Conservation (phyloP, 1,140 invertebrate genomes). For the Venturia canescens region DNA sequence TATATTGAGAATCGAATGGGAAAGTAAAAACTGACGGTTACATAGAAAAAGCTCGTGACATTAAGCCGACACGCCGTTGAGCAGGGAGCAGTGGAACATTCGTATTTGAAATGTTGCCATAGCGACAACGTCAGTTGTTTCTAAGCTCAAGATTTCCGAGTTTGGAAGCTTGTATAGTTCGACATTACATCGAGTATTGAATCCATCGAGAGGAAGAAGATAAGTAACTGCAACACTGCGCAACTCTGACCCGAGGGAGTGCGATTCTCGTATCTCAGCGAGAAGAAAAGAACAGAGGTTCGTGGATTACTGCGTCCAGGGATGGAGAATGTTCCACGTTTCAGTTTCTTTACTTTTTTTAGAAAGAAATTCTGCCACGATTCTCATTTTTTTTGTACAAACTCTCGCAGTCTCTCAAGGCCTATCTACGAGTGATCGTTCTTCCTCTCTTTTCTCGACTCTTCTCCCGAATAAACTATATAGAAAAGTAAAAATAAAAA, state of each 20-base stretch:
- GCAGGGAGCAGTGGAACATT: no score
- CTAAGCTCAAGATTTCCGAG: not conserved
- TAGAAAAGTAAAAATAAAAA: not conserved
- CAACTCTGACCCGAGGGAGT: not conserved
- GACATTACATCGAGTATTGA: not conserved
- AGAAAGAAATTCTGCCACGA: no score
- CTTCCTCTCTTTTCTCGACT: no score
- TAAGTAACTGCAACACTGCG: conserved; percentile 3
- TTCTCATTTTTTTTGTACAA: not conserved
- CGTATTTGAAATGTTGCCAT: no score
- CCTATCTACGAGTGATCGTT: no score
- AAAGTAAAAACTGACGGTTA: no score
- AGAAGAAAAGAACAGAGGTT: conserved; percentile 2
- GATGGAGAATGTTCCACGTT: not conserved
- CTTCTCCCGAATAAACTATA: not conserved
- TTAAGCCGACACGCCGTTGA: no score
- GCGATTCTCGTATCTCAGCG: not conserved
- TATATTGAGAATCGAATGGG: no score
- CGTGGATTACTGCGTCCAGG: not conserved
- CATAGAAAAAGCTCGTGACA: no score
- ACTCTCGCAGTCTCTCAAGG: no score
- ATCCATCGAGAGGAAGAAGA: not conserved
- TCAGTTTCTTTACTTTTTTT: not conserved
- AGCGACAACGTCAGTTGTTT: not conserved
- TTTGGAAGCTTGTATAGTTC: not conserved